Conservation (phyloP, 2,797 vertebrate genomes). For the Gadopsis bispinosus region DNA sequence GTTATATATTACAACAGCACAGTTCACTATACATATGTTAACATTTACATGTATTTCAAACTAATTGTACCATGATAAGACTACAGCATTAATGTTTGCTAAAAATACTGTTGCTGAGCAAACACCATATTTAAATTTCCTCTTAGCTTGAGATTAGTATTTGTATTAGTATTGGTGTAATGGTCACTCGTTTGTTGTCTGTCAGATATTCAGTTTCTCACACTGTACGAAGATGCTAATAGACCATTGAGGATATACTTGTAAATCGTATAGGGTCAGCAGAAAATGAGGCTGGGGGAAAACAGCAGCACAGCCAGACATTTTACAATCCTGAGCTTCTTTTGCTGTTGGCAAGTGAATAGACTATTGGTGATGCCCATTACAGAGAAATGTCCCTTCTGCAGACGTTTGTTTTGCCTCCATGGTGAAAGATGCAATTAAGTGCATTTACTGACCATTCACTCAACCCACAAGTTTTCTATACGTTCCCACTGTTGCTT, state of each 20-base stretch:
- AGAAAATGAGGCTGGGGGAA: constrained; percentile 16
- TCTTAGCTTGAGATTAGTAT: constrained; percentile 2
- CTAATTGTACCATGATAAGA: background rate
- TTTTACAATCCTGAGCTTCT: constrained; percentile 28
- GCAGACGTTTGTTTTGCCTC: constrained; percentile 34
- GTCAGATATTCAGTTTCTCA: background rate
- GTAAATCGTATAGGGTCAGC: constrained; percentile 13
- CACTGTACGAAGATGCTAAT: background rate
- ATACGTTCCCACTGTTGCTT: background rate
- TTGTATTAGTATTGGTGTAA: background rate
- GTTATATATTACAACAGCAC: background rate
- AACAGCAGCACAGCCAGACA: constrained; percentile 22
- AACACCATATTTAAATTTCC: background rate
- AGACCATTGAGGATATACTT: constrained; percentile 11
- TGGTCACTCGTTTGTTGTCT: background rate
- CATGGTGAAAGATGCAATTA: constrained; percentile 47
- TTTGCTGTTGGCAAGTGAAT: constrained; percentile 32
- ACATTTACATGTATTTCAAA: background rate
- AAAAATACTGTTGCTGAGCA: background rate
- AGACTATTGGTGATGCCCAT: constrained; percentile 33
- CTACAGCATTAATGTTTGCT: background rate
- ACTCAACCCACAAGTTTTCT: background rate
- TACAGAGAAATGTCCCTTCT: constrained; percentile 33
- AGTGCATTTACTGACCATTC: constrained; percentile 36
- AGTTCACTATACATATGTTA: background rate